Percentiles rank a stretch among this genome's conserved stretches.
These are phyloP conservation scores for Acanthochromis polyacanthus DNA, from an alignment of 2,113 vertebrate species.

Conservation along the genomic window DNA sequence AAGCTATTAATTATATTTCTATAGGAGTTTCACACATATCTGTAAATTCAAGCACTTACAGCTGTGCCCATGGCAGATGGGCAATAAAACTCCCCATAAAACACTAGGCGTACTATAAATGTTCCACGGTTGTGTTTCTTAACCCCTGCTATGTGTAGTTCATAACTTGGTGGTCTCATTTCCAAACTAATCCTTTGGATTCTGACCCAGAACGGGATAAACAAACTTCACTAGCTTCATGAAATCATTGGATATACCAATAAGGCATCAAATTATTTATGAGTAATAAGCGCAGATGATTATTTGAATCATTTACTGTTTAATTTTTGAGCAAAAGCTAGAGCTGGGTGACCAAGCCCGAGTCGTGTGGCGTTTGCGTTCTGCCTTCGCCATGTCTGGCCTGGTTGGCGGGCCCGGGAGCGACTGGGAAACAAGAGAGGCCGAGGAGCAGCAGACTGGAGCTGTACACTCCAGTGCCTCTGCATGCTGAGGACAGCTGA, in stretches of 20 bases:
- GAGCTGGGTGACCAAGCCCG: slow-evolving; percentile 54
- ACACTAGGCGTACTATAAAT: slow-evolving; percentile 66
- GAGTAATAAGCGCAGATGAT: background rate
- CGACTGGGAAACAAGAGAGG: slow-evolving; percentile 52
- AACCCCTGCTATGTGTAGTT: slow-evolving; percentile 45
- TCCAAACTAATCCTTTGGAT: slow-evolving; percentile 27
- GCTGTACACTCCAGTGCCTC: slow-evolving; percentile 84
- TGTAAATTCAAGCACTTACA: slow-evolving; percentile 67
- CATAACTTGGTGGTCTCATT: slow-evolving; percentile 41
- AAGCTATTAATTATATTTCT: slow-evolving; percentile 57
- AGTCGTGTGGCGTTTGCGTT: slow-evolving; percentile 52
- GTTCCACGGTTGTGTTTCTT: slow-evolving; percentile 70
- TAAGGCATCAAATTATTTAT: background rate
- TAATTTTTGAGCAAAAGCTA: slow-evolving; percentile 77
- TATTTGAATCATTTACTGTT: background rate
- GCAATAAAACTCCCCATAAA: slow-evolving; percentile 75
- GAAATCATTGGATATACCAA: background rate
- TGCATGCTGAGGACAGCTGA: slow-evolving; percentile 85
- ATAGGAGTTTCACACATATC: slow-evolving; percentile 52
- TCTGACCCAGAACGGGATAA: slow-evolving; percentile 3
- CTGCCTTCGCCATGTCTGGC: slow-evolving; percentile 65
- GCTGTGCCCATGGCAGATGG: slow-evolving; percentile 60
- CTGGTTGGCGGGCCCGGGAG: slow-evolving; percentile 55
- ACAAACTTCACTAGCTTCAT: background rate
- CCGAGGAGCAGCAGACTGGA: slow-evolving; percentile 82